Conservation (phyloP, 2,888 invertebrate species). For the Pterostichus niger region DNA sequence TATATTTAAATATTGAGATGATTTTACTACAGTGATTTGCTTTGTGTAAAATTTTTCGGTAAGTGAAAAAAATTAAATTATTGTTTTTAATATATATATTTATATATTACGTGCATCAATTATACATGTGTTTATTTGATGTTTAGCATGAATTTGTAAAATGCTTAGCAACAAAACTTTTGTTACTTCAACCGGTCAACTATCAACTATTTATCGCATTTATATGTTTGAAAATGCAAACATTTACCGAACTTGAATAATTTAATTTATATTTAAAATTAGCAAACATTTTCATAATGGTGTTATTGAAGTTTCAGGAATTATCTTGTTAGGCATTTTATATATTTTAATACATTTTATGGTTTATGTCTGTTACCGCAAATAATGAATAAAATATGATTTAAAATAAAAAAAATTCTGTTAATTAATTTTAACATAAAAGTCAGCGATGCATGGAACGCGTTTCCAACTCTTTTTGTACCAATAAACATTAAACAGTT, state of each 20-base stretch:
- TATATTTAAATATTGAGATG: slow-evolving; percentile 8
- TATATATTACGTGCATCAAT: background rate
- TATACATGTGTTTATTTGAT: slow-evolving; percentile 14
- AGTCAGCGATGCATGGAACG: background rate
- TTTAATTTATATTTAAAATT: no score
- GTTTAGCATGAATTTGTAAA: background rate
- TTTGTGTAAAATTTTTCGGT: slow-evolving; percentile 39
- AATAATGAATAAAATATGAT: no score
- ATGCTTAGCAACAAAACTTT: background rate
- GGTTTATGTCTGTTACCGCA: no score
- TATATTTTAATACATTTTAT: background rate
- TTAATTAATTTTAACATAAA: background rate
- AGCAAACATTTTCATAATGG: no score
- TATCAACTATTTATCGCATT: background rate
- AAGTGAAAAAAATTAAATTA: slow-evolving; percentile 34
- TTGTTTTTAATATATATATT: slow-evolving; percentile 11
- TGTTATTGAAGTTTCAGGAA: background rate
- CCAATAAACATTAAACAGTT: slow-evolving; percentile 1
- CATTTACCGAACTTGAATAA: no score
- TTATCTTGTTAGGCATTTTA: no score
- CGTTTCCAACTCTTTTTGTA: background rate
- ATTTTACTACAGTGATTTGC: slow-evolving; percentile 28
- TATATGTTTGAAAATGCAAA: background rate
- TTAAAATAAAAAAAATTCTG: background rate
- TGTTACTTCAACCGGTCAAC: background rate